These are phyloP conservation scores for Euphydryas editha DNA, from an alignment of 2,888 invertebrate genomes.

Conservation along the genomic window DNA sequence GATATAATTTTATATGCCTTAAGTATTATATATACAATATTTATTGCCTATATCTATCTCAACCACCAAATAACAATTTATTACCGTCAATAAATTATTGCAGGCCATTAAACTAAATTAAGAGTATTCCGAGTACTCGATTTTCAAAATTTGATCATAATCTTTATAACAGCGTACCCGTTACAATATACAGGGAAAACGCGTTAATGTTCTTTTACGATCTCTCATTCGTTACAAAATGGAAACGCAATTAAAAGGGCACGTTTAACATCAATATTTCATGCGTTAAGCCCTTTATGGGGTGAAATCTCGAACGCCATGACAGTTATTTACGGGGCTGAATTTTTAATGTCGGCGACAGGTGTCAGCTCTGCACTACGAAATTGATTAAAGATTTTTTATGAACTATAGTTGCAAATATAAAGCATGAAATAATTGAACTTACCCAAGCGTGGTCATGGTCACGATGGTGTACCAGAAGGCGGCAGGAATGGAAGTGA, in stretches of 20 bases:
- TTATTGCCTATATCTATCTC: too few species aligned
- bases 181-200: conserved; percentile 3
- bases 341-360: conserved; percentile 75
- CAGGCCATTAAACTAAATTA: not conserved
- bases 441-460: conserved; percentile 99
- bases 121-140: not conserved
- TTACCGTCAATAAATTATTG: too few species aligned
- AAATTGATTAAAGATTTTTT: not conserved
- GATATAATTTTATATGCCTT: too few species aligned
- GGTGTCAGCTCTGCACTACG: conserved; percentile 57
- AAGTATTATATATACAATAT: too few species aligned
- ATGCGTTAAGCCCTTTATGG: conserved; percentile 62
- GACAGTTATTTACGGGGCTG: conserved; percentile 70
- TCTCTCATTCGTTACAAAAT: conserved; percentile 46
- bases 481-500: conserved; percentile 99
- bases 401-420: not conserved
- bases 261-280: conserved; percentile 57
- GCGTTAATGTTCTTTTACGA: conserved; percentile 44
- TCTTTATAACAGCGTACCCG: not conserved
- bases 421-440: conserved; percentile 53
- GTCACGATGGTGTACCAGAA: conserved; percentile 99
- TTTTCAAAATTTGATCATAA: not conserved
- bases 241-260: conserved; percentile 50
- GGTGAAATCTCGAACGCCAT: conserved; percentile 66
- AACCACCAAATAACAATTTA: too few species aligned